phyloP scores from a whole-genome alignment of 2,888 invertebrate genomes.

The Scaptomyza polygonia region DNA sequence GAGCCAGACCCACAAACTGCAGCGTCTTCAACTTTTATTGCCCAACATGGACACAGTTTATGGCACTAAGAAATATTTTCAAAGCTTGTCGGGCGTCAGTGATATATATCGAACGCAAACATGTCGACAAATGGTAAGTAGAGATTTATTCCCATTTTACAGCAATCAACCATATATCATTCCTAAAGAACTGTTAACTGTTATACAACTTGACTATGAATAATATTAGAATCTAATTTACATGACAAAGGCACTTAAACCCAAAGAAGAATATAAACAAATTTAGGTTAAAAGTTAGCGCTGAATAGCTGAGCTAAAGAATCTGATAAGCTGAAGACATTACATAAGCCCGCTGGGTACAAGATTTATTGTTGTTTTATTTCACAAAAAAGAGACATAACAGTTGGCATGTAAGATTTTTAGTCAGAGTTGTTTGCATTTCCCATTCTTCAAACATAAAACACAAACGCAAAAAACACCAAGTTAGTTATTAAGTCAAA shows the following conservation, averaged over 20 bases:
- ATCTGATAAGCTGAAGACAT: conserved; percentile 27
- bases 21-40: not conserved
- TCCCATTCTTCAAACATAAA: conserved; percentile 34
- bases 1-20: not conserved
- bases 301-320: not conserved
- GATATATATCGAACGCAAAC: conserved; percentile 83
- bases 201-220: conserved; percentile 29
- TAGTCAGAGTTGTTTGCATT: conserved; percentile 62
- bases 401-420: conserved; percentile 32
- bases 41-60: conserved; percentile 84
- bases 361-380: conserved; percentile 14
- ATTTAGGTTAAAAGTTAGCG: conserved; percentile 37
- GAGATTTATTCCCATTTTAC: conserved; percentile 3
- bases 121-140: conserved; percentile 84
- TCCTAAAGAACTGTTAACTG: conserved; percentile 24
- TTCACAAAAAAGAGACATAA: not conserved
- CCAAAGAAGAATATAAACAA: conserved; percentile 3
- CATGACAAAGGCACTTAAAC: conserved; percentile 32
- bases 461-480: conserved; percentile 20
- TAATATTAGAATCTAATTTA: conserved; percentile 35
- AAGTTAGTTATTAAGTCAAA: conserved; percentile 57
- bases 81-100: conserved; percentile 83
- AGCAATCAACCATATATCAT: conserved; percentile 27
- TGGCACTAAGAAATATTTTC: conserved; percentile 84
- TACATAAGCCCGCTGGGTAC: conserved; percentile 34